A percentile compares a stretch with the other conserved stretches of the same genome.
These are phyloP conservation scores for Eugnorisma glareosa DNA, from an alignment of 2,888 invertebrate species.

Conservation along the genomic window DNA sequence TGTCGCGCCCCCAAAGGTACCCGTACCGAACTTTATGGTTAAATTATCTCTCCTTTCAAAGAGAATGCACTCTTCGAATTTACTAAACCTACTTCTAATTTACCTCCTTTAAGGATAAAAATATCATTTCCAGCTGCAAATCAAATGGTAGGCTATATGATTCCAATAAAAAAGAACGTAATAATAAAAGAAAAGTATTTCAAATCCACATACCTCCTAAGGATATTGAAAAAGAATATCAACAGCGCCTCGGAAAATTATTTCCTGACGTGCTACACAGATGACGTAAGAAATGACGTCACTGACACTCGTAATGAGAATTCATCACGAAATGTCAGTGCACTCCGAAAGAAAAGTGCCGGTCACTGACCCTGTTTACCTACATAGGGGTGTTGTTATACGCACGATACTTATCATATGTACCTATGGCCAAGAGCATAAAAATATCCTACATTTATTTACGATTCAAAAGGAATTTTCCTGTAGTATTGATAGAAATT, in stretches of 20 bases:
- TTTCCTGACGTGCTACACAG: slow-evolving; percentile 22
- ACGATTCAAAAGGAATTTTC: not conserved
- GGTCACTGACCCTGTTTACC: slow-evolving; percentile 49
- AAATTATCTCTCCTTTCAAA: not conserved
- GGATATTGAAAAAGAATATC: not conserved
- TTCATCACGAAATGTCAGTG: slow-evolving; percentile 59
- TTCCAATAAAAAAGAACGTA: not conserved
- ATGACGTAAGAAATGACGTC: slow-evolving; percentile 51
- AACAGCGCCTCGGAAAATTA: slow-evolving; percentile 6
- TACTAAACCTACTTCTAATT: not conserved
- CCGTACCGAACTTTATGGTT: too few relatives aligned
- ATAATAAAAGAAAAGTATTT: not conserved
- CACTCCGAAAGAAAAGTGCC: slow-evolving; percentile 56
- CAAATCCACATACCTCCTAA: not conserved
- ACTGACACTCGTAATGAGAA: slow-evolving; percentile 50
- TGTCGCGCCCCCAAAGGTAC: too few relatives aligned
- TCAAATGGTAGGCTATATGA: not conserved
- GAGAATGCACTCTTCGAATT: not conserved
- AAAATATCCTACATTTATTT: not conserved
- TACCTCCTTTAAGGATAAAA: too few relatives aligned
- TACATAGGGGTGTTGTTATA: slow-evolving; percentile 36
- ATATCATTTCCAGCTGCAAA: too few relatives aligned
- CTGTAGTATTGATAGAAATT: not conserved
- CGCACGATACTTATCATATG: not conserved
- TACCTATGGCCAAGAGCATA: too few relatives aligned